Percentiles rank a stretch among this genome's conserved stretches.
These are phyloP conservation scores for Formica selysi DNA, from an alignment of 1,140 invertebrate genomes.

Conservation along the genomic window DNA sequence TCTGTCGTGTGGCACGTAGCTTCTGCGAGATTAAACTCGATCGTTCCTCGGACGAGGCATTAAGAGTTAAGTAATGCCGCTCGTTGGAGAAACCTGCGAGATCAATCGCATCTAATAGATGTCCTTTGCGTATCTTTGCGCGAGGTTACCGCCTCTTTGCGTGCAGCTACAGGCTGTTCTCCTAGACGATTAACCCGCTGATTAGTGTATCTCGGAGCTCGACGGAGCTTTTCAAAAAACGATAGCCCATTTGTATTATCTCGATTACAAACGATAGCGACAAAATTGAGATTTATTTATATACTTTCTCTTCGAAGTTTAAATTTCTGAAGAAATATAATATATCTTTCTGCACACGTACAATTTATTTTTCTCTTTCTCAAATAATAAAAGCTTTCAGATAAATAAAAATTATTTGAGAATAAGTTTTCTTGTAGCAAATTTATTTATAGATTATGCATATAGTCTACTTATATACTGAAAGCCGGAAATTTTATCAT, in stretches of 20 bases:
- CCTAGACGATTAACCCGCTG: neutral
- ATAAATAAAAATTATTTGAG: neutral
- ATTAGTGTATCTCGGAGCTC: neutral
- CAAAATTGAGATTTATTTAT: too few relatives aligned
- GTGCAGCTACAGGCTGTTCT: neutral
- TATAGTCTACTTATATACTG: neutral
- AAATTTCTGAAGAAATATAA: neutral
- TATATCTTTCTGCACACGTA: too few relatives aligned
- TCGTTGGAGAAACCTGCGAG: constrained; percentile 35
- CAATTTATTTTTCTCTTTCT: neutral
- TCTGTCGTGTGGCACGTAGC: constrained; percentile 69
- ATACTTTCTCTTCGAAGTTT: neutral
- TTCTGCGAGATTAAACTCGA: constrained; percentile 71
- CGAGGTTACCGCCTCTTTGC: constrained; percentile 14
- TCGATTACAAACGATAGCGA: too few relatives aligned
- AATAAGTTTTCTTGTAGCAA: neutral
- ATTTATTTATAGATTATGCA: neutral
- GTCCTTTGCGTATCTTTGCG: constrained; percentile 37
- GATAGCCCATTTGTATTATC: neutral
- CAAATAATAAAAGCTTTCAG: neutral
- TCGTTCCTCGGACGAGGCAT: constrained; percentile 59
- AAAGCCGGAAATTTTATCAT: neutral
- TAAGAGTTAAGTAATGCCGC: constrained; percentile 62
- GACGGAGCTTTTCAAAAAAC: neutral
- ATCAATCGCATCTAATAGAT: constrained; percentile 62